A percentile compares a stretch with the other conserved stretches of the same genome.
phyloP scores from a whole-genome alignment of 2,888 invertebrate genomes.

The Drosophila differens region DNA sequence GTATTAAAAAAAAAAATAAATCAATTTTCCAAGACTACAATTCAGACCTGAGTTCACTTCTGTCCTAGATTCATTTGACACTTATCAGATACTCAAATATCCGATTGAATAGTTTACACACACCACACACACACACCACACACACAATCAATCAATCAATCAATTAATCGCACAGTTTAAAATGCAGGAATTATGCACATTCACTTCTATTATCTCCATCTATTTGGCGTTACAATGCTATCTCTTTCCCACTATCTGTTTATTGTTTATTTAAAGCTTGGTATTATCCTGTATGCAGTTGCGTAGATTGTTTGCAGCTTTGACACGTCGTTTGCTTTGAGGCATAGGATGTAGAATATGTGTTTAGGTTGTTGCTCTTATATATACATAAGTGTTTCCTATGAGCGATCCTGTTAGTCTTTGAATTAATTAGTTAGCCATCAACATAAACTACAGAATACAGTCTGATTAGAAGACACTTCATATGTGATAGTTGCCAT shows the following conservation, averaged over 20 bases:
- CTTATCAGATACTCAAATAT: not conserved
- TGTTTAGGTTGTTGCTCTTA: not conserved
- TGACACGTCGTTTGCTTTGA: not conserved
- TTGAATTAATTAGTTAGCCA: not conserved
- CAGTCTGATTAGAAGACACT: not conserved
- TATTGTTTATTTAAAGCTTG: slow-evolving; percentile 18
- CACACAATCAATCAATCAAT: not conserved
- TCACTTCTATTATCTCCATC: slow-evolving; percentile 3
- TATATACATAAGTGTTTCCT: not conserved
- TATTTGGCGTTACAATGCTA: slow-evolving; percentile 1
- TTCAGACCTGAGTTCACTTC: not conserved
- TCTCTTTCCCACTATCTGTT: not conserved
- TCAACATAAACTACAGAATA: not conserved
- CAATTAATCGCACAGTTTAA: slow-evolving; percentile 10
- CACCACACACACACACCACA: slow-evolving; percentile 10
- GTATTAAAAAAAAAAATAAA: not conserved
- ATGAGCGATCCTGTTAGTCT: not conserved
- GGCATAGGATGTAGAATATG: not conserved
- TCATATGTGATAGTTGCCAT: not conserved
- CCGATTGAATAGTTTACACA: not conserved
- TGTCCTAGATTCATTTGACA: not conserved
- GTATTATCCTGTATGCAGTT: slow-evolving; percentile 22
- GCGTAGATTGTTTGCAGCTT: slow-evolving; percentile 6
- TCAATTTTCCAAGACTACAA: not conserved
- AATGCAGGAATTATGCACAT: slow-evolving; percentile 8